Evolutionary conservation across 2,113 vertebrate species (phyloP).

Genomic region (Chrysemys picta): DNA sequence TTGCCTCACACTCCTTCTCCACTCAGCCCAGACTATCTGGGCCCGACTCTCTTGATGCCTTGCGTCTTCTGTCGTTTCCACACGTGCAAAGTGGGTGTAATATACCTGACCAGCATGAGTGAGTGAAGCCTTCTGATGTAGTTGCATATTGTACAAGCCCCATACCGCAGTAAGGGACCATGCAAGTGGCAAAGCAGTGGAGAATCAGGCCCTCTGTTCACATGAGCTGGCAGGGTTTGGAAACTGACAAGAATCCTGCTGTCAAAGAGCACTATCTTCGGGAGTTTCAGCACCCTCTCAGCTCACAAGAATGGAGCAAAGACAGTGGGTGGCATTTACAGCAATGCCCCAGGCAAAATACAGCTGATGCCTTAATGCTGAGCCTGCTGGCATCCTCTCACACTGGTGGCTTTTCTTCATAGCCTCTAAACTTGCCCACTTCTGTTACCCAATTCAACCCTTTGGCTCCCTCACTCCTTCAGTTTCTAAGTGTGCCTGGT

Average conservation of each 20-base stretch:
- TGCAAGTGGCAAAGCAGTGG: too few species aligned
- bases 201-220: background rate
- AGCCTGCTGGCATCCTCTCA: background rate
- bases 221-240: too few species aligned
- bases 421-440: background rate
- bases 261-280: background rate
- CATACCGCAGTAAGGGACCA: too few species aligned
- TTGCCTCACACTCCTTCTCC: too few species aligned
- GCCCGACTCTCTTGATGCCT: background rate
- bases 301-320: too few species aligned
- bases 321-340: background rate
- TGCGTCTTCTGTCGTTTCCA: background rate
- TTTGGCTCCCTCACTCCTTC: background rate
- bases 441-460: background rate
- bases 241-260: background rate
- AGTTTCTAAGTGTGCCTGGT: background rate
- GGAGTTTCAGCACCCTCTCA: background rate
- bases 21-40: background rate
- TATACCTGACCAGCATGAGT: background rate
- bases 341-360: background rate
- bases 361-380: background rate
- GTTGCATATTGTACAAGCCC: background rate
- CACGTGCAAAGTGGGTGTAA: background rate
- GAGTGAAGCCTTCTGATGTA: background rate
- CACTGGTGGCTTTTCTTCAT: background rate